Conservation (phyloP, 2,888 invertebrate genomes). For the Mystacides longicornis region DNA sequence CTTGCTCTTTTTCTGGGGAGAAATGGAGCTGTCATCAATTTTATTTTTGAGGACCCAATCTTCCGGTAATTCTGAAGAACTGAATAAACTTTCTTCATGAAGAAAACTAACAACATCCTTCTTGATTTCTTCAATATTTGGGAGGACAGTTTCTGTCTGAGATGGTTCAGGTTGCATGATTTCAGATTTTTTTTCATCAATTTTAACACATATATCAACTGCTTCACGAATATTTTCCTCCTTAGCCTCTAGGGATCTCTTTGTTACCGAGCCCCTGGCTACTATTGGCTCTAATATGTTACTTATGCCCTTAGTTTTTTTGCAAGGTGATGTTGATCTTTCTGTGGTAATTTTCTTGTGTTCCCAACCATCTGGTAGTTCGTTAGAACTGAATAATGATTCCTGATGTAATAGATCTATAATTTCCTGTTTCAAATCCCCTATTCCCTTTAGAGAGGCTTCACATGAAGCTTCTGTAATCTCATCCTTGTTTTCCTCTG, state of each 20-base stretch:
- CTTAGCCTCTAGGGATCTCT: too few species aligned
- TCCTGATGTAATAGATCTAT: neutral
- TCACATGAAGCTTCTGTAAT: too few species aligned
- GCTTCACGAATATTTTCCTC: neutral
- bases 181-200: neutral
- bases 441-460: neutral
- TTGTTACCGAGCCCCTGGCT: too few species aligned
- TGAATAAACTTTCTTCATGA: neutral
- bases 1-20: neutral
- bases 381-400: neutral
- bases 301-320: neutral
- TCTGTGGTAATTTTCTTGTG: neutral
- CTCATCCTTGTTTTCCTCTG: neutral
- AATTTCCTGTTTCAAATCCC: neutral
- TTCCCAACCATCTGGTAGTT: neutral
- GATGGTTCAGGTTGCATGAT: neutral
- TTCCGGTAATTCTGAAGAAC: neutral
- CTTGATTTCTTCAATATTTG: neutral
- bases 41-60: neutral
- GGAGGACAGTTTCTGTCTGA: too few species aligned
- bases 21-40: neutral
- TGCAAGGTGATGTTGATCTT: neutral
- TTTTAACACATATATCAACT: neutral
- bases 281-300: too few species aligned
- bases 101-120: neutral